Evolutionary conservation across 2,113 vertebrate species (phyloP).

Genomic region (Trogon surrucura): DNA sequence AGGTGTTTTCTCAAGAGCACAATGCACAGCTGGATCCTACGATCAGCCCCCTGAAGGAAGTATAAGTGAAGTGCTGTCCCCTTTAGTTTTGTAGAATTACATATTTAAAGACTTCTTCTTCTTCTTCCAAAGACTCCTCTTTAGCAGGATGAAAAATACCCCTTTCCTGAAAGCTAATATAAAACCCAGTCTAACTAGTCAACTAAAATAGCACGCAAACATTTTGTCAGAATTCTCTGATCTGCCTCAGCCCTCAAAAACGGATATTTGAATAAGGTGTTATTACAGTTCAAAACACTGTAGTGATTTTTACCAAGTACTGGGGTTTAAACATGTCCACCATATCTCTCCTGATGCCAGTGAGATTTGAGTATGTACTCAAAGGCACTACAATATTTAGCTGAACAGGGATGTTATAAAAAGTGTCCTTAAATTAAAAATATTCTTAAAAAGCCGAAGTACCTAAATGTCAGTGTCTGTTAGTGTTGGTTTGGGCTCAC

Average conservation of each 20-base stretch:
- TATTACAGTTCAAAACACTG: background rate
- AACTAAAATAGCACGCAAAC: background rate
- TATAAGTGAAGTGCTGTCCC: background rate
- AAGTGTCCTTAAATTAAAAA: background rate
- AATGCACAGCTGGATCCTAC: background rate
- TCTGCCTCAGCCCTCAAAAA: background rate
- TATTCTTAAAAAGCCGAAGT: background rate
- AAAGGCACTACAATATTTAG: background rate
- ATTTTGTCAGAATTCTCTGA: background rate
- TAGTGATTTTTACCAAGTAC: background rate
- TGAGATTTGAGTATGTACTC: background rate
- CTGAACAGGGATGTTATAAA: background rate
- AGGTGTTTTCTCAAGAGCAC: slow-evolving; percentile 34
- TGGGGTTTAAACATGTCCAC: background rate
- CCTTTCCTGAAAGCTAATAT: background rate
- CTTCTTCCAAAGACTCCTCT: background rate
- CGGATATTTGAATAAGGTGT: background rate
- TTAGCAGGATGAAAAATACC: background rate
- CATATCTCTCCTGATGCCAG: background rate
- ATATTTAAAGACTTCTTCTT: background rate
- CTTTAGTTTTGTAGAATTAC: background rate
- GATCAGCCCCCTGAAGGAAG: background rate
- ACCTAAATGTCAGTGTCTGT: background rate
- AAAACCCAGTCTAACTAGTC: background rate
- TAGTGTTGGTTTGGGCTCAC: background rate